Conservation (phyloP, 1,140 invertebrate species). For the Drosophila pachea region DNA sequence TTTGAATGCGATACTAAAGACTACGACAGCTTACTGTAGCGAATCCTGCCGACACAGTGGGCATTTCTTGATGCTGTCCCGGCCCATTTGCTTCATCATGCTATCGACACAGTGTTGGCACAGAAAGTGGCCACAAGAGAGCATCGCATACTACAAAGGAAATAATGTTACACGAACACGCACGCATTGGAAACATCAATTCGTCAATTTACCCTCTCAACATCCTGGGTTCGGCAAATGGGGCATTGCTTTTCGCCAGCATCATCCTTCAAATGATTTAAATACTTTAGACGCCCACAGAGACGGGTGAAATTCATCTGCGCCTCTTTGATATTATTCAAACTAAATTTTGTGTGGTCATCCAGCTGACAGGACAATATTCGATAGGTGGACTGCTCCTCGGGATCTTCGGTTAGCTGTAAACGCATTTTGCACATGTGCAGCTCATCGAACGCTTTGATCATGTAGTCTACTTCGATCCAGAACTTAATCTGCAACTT, state of each 20-base stretch:
- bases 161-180: no score
- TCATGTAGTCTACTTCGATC: slow-evolving; percentile 75
- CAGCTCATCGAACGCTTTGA: slow-evolving; percentile 84
- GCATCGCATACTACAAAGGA: slow-evolving; percentile 63
- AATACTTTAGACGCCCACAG: slow-evolving; percentile 66
- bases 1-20: neutral
- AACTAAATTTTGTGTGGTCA: slow-evolving; percentile 48
- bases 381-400: slow-evolving; percentile 65
- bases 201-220: slow-evolving; percentile 52
- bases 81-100: slow-evolving; percentile 27
- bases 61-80: slow-evolving; percentile 78
- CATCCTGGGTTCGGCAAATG: slow-evolving; percentile 81
- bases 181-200: no score
- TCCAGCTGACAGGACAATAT: slow-evolving; percentile 57
- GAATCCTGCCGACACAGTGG: slow-evolving; percentile 83
- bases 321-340: slow-evolving; percentile 46
- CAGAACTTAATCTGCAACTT: slow-evolving; percentile 79
- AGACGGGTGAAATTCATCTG: slow-evolving; percentile 65
- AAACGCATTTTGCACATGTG: slow-evolving; percentile 86
- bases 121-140: slow-evolving; percentile 74
- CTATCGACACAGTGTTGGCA: slow-evolving; percentile 62
- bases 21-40: slow-evolving; percentile 44
- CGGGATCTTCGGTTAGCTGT: slow-evolving; percentile 54
- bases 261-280: slow-evolving; percentile 71
- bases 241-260: slow-evolving; percentile 83